phyloP scores from a whole-genome alignment of 2,797 vertebrate genomes.

The Thripadectes ignobilis region DNA sequence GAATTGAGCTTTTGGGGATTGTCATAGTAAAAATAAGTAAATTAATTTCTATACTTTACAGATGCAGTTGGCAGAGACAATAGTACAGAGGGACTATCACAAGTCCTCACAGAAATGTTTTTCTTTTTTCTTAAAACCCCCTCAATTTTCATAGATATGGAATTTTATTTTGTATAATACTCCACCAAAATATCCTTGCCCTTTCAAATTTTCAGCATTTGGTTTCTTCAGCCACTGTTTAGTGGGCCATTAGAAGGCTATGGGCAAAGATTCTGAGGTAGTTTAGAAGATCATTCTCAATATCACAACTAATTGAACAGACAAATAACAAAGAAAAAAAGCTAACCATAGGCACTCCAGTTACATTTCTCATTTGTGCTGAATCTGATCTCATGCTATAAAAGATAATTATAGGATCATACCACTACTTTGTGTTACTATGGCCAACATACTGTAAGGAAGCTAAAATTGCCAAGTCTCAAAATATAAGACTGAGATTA shows the following conservation, averaged over 20 bases:
- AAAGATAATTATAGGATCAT: not conserved
- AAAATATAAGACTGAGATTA: not conserved
- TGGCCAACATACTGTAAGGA: not conserved
- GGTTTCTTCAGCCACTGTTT: not conserved
- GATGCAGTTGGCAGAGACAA: not conserved
- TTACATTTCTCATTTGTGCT: not conserved
- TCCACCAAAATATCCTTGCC: not conserved
- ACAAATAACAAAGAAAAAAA: not conserved
- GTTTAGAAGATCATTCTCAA: not conserved
- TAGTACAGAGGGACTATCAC: not conserved
- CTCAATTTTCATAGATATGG: not conserved
- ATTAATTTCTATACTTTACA: not conserved
- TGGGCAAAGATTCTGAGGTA: not conserved
- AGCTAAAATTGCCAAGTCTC: not conserved
- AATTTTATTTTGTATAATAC: not conserved
- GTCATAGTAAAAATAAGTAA: not conserved
- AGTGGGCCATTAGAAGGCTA: not conserved
- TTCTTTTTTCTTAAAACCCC: accelerated
- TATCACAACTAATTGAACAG: not conserved
- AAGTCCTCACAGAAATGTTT: not conserved
- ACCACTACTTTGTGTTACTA: not conserved
- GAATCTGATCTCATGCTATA: not conserved
- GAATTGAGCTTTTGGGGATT: not conserved
- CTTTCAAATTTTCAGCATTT: not conserved
- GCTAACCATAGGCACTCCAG: not conserved